These are phyloP conservation scores for Heliconius erato DNA, from an alignment of 2,888 invertebrate species.

Conservation along the genomic window DNA sequence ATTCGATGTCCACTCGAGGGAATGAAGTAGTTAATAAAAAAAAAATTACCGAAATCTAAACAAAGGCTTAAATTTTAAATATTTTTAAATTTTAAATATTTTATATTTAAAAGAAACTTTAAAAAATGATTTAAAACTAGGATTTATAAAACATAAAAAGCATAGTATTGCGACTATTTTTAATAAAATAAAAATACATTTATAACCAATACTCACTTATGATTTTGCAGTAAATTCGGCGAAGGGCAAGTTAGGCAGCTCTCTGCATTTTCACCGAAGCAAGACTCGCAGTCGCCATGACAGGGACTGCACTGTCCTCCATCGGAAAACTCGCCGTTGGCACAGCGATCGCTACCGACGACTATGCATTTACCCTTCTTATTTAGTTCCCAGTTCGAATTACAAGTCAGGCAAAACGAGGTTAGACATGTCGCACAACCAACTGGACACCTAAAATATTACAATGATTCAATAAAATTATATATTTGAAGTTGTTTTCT, in stretches of 20 bases:
- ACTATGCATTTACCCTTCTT: slow-evolving; percentile 91
- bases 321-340: slow-evolving; percentile 87
- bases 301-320: slow-evolving; percentile 90
- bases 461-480: not conserved
- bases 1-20: no score
- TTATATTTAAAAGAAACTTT: no score
- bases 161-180: not conserved
- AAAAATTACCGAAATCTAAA: no score
- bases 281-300: slow-evolving; percentile 92
- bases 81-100: no score
- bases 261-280: slow-evolving; percentile 90
- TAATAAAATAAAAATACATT: not conserved
- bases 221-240: slow-evolving; percentile 89
- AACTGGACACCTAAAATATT: slow-evolving; percentile 86
- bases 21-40: no score
- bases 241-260: slow-evolving; percentile 91
- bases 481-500: no score
- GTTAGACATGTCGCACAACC: slow-evolving; percentile 92
- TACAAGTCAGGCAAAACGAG: slow-evolving; percentile 90
- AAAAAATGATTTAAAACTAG: not conserved
- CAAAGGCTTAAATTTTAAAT: no score
- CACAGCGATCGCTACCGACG: slow-evolving; percentile 89
- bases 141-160: not conserved
- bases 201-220: slow-evolving; percentile 64
- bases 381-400: slow-evolving; percentile 90